These are phyloP conservation scores for Umimayanthus chanpuru DNA, from an alignment of 92 coral and sea anemone species.

Conservation along the genomic window DNA sequence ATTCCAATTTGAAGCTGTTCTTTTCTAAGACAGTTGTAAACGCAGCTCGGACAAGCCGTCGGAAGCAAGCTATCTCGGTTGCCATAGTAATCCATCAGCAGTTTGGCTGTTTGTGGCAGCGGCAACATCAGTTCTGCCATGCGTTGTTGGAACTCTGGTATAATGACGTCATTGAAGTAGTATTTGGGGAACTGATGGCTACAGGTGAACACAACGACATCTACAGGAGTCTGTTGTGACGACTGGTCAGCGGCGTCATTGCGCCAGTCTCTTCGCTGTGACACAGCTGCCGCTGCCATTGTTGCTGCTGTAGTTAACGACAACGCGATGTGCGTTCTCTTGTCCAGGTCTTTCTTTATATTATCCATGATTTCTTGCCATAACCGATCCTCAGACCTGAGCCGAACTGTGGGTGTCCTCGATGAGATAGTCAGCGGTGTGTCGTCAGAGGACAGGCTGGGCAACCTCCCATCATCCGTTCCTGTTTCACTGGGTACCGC, in stretches of 20 bases:
- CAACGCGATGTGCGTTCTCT: slow-evolving; percentile 67
- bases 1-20: slow-evolving; percentile 72
- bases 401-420: slow-evolving; percentile 43
- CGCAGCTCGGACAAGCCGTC: slow-evolving; percentile 94
- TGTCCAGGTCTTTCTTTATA: slow-evolving; percentile 82
- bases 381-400: slow-evolving; percentile 57
- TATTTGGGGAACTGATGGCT: slow-evolving; percentile 89
- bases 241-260: slow-evolving; percentile 45
- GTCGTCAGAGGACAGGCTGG: not conserved
- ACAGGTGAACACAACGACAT: slow-evolving; percentile 89
- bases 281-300: slow-evolving; percentile 88
- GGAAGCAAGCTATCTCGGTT: slow-evolving; percentile 65
- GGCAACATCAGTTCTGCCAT: slow-evolving; percentile 82
- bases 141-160: slow-evolving; percentile 94
- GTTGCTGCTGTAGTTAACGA: slow-evolving; percentile 90
- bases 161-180: slow-evolving; percentile 74
- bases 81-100: slow-evolving; percentile 64
- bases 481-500: slow-evolving; percentile 17
- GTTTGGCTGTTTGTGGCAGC: slow-evolving; percentile 73
- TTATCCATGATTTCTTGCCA: slow-evolving; percentile 94
- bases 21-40: slow-evolving; percentile 82
- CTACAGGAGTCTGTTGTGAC: slow-evolving; percentile 49
- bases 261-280: slow-evolving; percentile 75
- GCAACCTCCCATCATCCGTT: not conserved
- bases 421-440: slow-evolving; percentile 43